Percentiles rank a stretch among this genome's conserved stretches.
These are phyloP conservation scores for Coluber constrictor DNA, from an alignment of 2,797 vertebrate species.

Conservation along the genomic window DNA sequence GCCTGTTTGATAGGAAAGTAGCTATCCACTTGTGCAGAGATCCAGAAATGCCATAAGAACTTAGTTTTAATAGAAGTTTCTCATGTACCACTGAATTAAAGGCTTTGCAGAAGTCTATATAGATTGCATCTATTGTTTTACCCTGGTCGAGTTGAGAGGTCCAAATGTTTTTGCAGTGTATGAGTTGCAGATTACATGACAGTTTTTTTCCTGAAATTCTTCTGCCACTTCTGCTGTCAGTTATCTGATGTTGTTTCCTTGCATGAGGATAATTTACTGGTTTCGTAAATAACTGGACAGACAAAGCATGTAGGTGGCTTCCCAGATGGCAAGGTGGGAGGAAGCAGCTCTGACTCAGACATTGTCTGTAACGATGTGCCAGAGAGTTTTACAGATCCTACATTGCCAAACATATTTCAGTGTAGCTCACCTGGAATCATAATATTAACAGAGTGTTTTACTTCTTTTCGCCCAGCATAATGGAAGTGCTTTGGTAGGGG, in stretches of 20 bases:
- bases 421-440: background rate
- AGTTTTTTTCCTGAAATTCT: background rate
- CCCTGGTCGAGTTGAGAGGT: no score
- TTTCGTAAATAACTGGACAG: background rate
- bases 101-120: no score
- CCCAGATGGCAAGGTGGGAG: background rate
- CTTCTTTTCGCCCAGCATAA: background rate
- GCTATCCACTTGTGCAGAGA: no score
- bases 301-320: background rate
- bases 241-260: background rate
- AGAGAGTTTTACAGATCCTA: background rate
- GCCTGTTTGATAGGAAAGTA: no score
- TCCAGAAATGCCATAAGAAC: no score
- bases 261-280: background rate
- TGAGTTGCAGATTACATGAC: no score
- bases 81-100: no score
- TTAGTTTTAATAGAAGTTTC: no score
- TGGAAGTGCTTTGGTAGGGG: background rate
- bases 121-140: no score
- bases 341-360: background rate
- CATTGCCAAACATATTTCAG: background rate
- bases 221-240: background rate
- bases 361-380: background rate
- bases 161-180: no score
- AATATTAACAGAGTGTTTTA: background rate